Base-by-base conservation (phyloP, 2,888 invertebrate species). In the Amiota communis region DNA sequence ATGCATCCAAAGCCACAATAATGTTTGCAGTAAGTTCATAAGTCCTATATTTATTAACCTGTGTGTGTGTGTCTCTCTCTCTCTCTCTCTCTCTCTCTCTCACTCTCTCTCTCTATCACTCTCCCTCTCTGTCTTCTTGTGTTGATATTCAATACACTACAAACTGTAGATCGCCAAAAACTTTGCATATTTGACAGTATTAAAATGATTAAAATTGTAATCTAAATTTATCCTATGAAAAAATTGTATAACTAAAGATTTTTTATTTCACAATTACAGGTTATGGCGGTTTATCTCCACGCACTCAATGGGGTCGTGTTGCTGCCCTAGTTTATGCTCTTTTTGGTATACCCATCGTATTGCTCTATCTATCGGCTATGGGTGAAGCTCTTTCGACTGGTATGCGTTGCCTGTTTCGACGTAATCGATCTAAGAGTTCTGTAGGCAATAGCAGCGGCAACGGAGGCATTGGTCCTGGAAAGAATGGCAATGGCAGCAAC, bases 301-400 rank as follows among this genome's bases (percentile, higher is more conserved):
- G 93, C 81, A 96, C 96, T 4, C 91, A 94, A 56, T 94, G 93
- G 92, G 96, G 96, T 47, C 88, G 90, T 82, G 89, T 95, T 80
- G 95, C 94, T 75, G 95, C 96, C n/a, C 93, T 96, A 78, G 91
- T 94, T 74, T 97, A 96, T 90, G 96, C 96, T 0, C 92, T 96
- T 75, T 92, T 96, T 75, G 97, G 97, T 70, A 97, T 97, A 81
- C 97, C 97, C 23, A 91, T 97, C 84, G 95, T 97, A 91, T 92
- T 97, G 89, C 92, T 97, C 71, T 97, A 97, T 90, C 92, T 97
- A 72, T 95, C 96, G 71, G 96, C 96, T 69, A 94, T 96, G 79
- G 97, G 97, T 61, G 96, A 96, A 87, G 93, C 95, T 17, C 91
- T 97, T 64, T 96, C 96, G n/a, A 92, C 94, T 69, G 93, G 92